Evolutionary conservation across 2,888 invertebrate genomes (phyloP).

Genomic region (Hemithea aestivaria): DNA sequence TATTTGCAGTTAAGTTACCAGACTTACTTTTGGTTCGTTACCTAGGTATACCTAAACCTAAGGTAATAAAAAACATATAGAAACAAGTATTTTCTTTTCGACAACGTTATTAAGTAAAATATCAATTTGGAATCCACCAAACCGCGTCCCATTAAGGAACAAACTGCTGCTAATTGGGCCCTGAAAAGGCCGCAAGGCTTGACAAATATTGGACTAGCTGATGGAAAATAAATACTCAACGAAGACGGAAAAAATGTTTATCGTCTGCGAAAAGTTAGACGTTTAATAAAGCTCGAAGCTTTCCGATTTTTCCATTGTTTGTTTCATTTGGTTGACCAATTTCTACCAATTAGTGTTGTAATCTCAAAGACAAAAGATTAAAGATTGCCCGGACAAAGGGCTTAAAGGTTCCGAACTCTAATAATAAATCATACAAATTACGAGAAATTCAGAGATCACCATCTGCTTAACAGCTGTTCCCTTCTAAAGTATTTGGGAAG

Average conservation of each 20-base stretch:
- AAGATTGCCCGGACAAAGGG: constrained; percentile 10
- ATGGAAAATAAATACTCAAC: constrained; percentile 45
- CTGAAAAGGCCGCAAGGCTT: constrained; percentile 30
- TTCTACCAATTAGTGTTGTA: too few relatives aligned
- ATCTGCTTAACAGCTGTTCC: constrained; percentile 30
- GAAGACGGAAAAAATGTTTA: constrained; percentile 32
- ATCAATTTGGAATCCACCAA: neutral
- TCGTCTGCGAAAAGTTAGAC: constrained; percentile 21
- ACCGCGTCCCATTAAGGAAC: constrained; percentile 4
- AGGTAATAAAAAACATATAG: too few relatives aligned
- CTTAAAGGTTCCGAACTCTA: constrained; percentile 12
- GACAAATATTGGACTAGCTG: constrained; percentile 46
- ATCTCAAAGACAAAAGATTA: neutral
- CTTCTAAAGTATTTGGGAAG: constrained; percentile 15
- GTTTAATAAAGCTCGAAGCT: constrained; percentile 6
- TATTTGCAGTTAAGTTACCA: too few relatives aligned
- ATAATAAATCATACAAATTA: constrained; percentile 29
- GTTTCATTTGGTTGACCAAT: too few relatives aligned
- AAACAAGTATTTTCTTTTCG: too few relatives aligned
- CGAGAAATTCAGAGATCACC: constrained; percentile 24
- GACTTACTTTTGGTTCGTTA: too few relatives aligned
- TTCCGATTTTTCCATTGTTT: too few relatives aligned
- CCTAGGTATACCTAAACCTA: too few relatives aligned
- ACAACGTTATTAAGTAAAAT: too few relatives aligned
- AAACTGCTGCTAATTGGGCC: constrained; percentile 27